Conservation (phyloP, 2,888 invertebrate genomes). For the Xestia rhomboidea region DNA sequence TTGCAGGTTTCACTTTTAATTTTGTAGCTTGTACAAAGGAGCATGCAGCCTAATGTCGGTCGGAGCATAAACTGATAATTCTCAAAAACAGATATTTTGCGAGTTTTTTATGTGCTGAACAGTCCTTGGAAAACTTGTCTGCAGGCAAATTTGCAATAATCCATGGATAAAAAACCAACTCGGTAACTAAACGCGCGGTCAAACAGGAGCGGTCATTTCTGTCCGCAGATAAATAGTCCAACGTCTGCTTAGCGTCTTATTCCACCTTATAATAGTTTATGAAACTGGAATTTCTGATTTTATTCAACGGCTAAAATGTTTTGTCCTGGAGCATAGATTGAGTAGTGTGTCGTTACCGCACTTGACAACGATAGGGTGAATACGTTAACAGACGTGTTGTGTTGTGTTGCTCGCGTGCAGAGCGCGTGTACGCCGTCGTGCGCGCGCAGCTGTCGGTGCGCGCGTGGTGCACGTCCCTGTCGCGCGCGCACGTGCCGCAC, state of each 20-base stretch:
- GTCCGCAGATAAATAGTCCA: background rate
- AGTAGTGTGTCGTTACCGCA: constrained; percentile 64
- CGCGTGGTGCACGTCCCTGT: constrained; percentile 70
- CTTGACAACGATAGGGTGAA: constrained; percentile 64
- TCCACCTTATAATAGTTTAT: background rate
- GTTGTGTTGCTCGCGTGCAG: constrained; percentile 37
- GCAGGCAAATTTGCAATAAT: background rate
- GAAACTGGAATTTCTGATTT: background rate
- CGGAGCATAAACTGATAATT: background rate
- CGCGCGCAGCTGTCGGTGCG: constrained; percentile 65
- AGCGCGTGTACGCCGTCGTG: constrained; percentile 63
- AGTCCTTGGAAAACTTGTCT: background rate
- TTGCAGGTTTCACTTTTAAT: background rate
- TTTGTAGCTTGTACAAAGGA: background rate
- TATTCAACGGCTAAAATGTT: background rate
- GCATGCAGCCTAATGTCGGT: background rate
- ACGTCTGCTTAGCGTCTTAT: background rate
- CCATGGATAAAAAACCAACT: background rate
- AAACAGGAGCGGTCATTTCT: background rate
- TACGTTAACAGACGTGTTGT: constrained; percentile 3
- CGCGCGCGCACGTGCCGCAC: constrained; percentile 63
- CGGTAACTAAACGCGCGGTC: background rate
- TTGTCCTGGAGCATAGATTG: background rate
- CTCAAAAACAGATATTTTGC: background rate
- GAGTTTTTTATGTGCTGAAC: background rate